These are phyloP conservation scores for Cathartes aura DNA, from an alignment of 2,113 vertebrate species.

Conservation along the genomic window DNA sequence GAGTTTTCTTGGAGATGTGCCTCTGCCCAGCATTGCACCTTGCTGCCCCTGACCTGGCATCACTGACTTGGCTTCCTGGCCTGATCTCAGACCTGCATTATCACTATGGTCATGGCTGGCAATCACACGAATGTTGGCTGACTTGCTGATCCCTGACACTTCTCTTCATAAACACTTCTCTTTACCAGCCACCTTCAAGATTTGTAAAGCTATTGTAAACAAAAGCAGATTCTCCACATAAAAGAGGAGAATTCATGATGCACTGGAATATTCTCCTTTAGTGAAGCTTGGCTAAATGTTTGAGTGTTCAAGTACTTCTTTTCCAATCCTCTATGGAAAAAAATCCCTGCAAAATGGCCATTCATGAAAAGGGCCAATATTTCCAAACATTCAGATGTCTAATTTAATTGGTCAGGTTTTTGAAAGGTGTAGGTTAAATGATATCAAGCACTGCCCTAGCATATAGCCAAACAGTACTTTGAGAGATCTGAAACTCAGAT, in stretches of 20 bases:
- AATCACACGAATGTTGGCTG: neutral
- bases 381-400: neutral
- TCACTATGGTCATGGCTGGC: neutral
- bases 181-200: neutral
- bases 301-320: neutral
- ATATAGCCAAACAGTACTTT: neutral
- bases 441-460: neutral
- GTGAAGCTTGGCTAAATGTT: neutral
- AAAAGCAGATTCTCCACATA: neutral
- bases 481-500: neutral
- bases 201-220: neutral
- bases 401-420: neutral
- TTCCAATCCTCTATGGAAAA: neutral
- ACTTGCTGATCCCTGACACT: neutral
- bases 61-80: neutral
- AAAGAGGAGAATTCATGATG: neutral
- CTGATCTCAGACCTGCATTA: neutral
- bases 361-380: neutral
- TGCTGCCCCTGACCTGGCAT: fast-evolving
- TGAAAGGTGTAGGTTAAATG: neutral
- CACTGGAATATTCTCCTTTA: neutral
- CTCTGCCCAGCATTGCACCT: neutral
- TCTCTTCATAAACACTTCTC: neutral
- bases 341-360: neutral
- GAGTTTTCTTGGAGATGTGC: neutral